These are phyloP conservation scores for Brachypterus glaber DNA, from an alignment of 2,888 invertebrate species.

Conservation along the genomic window DNA sequence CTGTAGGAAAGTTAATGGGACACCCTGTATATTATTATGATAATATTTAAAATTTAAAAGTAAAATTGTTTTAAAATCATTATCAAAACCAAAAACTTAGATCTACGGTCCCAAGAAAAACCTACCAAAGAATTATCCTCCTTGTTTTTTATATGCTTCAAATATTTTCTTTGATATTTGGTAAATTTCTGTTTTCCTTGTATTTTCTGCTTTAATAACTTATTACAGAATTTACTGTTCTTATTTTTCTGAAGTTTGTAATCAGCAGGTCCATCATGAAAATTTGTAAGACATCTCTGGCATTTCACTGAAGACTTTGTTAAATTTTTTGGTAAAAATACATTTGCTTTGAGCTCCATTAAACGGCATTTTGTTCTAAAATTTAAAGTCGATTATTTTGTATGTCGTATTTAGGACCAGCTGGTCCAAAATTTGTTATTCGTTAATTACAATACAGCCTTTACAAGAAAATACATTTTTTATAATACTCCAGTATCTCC, in stretches of 20 bases:
- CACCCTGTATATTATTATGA: too few species aligned
- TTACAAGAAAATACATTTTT: too few species aligned
- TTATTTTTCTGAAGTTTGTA: slow-evolving; percentile 15
- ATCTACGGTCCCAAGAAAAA: too few species aligned
- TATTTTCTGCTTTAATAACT: slow-evolving; percentile 19
- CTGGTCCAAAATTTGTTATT: too few species aligned
- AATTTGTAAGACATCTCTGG: slow-evolving; percentile 23
- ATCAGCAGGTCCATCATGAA: slow-evolving; percentile 14
- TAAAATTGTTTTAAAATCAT: too few species aligned
- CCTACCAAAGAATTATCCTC: neutral
- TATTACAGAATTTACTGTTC: slow-evolving; percentile 20
- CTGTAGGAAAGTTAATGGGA: too few species aligned
- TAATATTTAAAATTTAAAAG: too few species aligned
- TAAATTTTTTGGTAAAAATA: slow-evolving; percentile 16
- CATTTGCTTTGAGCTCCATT: slow-evolving; percentile 16
- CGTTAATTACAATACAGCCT: too few species aligned
- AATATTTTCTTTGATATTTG: slow-evolving; percentile 20
- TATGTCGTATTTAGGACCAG: too few species aligned
- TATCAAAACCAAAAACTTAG: too few species aligned
- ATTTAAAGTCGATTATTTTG: too few species aligned
- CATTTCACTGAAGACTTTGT: slow-evolving; percentile 18
- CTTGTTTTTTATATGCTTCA: slow-evolving; percentile 14
- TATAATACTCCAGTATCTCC: too few species aligned
- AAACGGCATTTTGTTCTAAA: slow-evolving; percentile 18
- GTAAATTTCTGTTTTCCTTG: slow-evolving; percentile 16